Evolutionary conservation across 2,113 vertebrate species (phyloP), one percentile per base, ranked within the genome.

Genomic region (Ia io): DNA sequence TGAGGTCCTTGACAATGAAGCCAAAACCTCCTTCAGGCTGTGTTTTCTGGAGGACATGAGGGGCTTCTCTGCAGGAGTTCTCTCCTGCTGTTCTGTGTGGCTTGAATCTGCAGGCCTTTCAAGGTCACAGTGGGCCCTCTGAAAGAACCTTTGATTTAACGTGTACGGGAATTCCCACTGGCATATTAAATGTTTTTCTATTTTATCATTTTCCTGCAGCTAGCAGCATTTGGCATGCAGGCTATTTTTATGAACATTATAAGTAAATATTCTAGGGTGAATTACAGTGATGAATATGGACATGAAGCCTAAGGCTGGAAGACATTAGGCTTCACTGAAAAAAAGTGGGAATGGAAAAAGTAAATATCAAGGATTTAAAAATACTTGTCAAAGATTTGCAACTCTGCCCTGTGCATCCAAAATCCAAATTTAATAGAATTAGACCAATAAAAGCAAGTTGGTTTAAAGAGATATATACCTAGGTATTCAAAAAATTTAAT

Each of bases 191-290:
- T 97, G 89, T 95, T 97, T 97, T 96, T 63, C 53, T 88, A 28
- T 95, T 96, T 97, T 97, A 97, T 97, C 97, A 47, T 97, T 93
- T 97, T 96, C 97, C 96, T 96, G 97, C 97, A 97, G 95, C 44
- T 37, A 90, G 94, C 84, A 77, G 61, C 71, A 94, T 94, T 95
- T 96, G 95, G 97, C 96, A 94, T 5, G 6, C 35, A 49, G 65
- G 11, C 32, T 96, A 84, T 96, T 95, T 97, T 96, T 73, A 84
- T 94, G 69, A 95, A 92, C 67, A 40, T 84, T 83, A 14, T 87
- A 96, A 94, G 92, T 96, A 96, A 97, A 97, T 91, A 96, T 95
- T 89, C 85, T 95, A 82, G 77, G 84, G 91, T 95, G 79, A 49
- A 59, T 61, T 61, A 20, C 51, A 89, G 89, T 93, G 67, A 95